Conservation (phyloP, 2,113 vertebrate species). For the Callopanchax toddi region DNA sequence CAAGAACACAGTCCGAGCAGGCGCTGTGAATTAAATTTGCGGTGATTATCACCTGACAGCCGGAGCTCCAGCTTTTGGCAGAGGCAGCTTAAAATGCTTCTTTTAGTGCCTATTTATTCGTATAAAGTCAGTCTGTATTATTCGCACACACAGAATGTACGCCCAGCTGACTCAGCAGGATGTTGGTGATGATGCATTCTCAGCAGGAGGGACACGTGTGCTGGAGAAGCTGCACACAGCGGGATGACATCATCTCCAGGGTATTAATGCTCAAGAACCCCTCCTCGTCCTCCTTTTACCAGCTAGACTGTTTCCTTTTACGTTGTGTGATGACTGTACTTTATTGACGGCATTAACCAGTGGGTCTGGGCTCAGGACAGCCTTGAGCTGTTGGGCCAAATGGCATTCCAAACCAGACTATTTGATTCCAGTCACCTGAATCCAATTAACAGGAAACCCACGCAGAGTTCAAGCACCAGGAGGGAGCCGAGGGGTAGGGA, state of each 20-base stretch:
- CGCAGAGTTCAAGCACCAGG: constrained; percentile 50
- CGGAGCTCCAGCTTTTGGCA: neutral
- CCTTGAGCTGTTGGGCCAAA: constrained; percentile 9
- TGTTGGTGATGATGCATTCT: constrained; percentile 25
- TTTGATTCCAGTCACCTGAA: constrained; percentile 67
- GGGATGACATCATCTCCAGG: constrained; percentile 70
- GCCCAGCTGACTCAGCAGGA: constrained; percentile 67
- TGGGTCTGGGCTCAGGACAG: constrained; percentile 24
- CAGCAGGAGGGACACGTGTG: constrained; percentile 30
- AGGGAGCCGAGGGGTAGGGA: constrained; percentile 5
- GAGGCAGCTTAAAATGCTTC: constrained; percentile 8
- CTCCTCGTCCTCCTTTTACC: constrained; percentile 16
- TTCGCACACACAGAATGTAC: neutral
- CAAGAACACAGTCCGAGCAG: constrained; percentile 5
- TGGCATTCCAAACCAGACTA: constrained; percentile 4
- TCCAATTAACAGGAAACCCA: constrained; percentile 69
- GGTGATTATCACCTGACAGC: constrained; percentile 9
- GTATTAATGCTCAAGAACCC: too few species aligned
- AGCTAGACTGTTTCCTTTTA: constrained; percentile 40
- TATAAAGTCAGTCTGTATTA: constrained; percentile 8
- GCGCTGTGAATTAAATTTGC: constrained; percentile 12
- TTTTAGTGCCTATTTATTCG: neutral
- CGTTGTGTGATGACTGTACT: constrained; percentile 49
- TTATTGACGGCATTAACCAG: constrained; percentile 24
- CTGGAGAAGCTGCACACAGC: constrained; percentile 12